These are phyloP conservation scores for Peromyscus melanophrys DNA, from an alignment of 2,797 vertebrate genomes.

Conservation along the genomic window DNA sequence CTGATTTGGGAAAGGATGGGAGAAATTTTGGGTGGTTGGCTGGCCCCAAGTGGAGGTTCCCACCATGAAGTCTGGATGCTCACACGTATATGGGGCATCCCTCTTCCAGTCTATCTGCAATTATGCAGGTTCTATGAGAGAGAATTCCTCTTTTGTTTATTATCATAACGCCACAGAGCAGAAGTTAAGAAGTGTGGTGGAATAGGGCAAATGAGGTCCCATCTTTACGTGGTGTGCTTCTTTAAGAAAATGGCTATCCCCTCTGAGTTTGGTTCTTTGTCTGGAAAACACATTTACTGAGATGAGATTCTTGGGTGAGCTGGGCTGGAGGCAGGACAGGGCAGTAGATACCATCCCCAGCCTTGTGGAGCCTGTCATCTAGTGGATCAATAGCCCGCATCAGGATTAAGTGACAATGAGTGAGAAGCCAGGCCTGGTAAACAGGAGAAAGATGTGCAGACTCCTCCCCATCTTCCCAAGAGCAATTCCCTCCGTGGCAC, in stretches of 20 bases:
- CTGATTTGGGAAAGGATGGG: neutral
- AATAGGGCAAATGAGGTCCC: neutral
- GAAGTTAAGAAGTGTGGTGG: neutral
- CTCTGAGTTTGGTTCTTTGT: neutral
- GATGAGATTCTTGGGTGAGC: neutral
- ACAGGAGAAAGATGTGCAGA: neutral
- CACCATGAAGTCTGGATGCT: neutral
- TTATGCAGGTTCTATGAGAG: neutral
- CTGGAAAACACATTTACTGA: neutral
- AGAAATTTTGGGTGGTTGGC: neutral
- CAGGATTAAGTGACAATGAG: neutral
- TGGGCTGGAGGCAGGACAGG: neutral
- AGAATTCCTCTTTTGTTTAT: neutral
- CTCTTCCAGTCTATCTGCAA: neutral
- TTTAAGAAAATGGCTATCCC: neutral
- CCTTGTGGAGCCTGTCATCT: neutral
- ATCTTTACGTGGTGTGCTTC: neutral
- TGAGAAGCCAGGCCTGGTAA: too few relatives aligned
- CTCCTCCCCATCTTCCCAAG: neutral
- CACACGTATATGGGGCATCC: neutral
- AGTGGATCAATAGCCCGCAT: neutral
- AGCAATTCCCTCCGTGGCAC: neutral
- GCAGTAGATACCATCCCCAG: neutral
- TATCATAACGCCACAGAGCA: fast-evolving
- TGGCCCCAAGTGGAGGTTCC: neutral